Evolutionary conservation across 2,797 vertebrate genomes (phyloP).

Genomic region (Diglossa cyanea): DNA sequence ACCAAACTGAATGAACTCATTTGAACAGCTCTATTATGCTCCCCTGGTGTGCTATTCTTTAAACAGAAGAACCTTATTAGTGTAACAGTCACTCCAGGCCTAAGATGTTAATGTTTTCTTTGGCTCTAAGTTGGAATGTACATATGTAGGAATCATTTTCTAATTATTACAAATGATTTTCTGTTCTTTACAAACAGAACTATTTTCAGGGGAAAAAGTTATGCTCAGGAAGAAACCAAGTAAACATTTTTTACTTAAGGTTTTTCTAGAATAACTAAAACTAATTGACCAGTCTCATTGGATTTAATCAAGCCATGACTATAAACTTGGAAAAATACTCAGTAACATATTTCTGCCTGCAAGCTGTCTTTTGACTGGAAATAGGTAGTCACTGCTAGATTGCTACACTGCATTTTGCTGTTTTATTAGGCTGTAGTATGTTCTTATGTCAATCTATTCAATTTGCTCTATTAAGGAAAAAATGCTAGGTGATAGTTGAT

Average conservation of each 20-base stretch:
- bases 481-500: not conserved
- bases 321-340: not conserved
- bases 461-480: not conserved
- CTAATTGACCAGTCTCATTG: not conserved
- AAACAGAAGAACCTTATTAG: constrained; percentile 41
- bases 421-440: not conserved
- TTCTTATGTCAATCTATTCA: not conserved
- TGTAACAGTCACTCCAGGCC: constrained; percentile 2
- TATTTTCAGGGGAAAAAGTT: not conserved
- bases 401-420: not conserved
- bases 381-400: not conserved
- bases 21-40: constrained; percentile 15
- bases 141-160: constrained; percentile 44
- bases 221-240: not conserved
- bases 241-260: constrained; percentile 5
- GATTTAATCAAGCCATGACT: not conserved
- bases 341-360: not conserved
- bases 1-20: constrained; percentile 21
- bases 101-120: constrained; percentile 45
- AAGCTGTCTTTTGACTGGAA: not conserved
- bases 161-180: constrained; percentile 44
- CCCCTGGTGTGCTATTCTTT: constrained; percentile 47
- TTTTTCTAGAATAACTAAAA: not conserved
- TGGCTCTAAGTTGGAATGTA: constrained; percentile 24
- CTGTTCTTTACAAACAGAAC: constrained; percentile 22